Conservation (phyloP, 30 jellyfish, hydroid and myxozoan species). For the Aurelia coerulea region DNA sequence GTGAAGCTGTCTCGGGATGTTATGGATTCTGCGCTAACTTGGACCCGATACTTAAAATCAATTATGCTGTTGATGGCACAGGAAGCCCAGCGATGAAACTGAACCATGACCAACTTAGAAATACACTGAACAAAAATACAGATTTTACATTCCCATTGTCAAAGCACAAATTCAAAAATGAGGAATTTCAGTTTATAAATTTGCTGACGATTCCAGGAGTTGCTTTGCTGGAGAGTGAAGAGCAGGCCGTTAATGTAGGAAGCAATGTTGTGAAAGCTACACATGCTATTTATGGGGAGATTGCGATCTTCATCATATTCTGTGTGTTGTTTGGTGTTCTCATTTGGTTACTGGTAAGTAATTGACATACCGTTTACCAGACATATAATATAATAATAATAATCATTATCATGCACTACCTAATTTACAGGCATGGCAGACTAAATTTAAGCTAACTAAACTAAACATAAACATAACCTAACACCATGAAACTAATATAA, state of each 20-base stretch:
- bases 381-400: too few species aligned
- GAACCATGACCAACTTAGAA: not conserved
- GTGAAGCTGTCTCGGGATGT: conserved; percentile 6
- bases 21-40: conserved; percentile 4
- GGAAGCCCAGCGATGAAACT: not conserved
- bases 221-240: conserved; percentile 7
- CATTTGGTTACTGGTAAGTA: conserved; percentile 64
- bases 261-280: not conserved
- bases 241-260: not conserved
- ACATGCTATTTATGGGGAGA: not conserved
- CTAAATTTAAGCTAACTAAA: too few species aligned
- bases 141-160: conserved; percentile 18
- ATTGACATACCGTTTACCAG: too few species aligned
- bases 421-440: too few species aligned
- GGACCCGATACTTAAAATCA: not conserved
- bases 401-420: too few species aligned
- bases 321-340: conserved; percentile 44
- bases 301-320: conserved; percentile 15
- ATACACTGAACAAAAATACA: not conserved
- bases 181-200: conserved; percentile 10
- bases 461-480: too few species aligned
- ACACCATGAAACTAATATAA: too few species aligned
- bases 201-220: conserved; percentile 57
- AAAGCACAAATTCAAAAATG: not conserved
- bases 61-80: conserved; percentile 13